Evolutionary conservation across 2,113 vertebrate species (phyloP).

Genomic region (Zeus faber): DNA sequence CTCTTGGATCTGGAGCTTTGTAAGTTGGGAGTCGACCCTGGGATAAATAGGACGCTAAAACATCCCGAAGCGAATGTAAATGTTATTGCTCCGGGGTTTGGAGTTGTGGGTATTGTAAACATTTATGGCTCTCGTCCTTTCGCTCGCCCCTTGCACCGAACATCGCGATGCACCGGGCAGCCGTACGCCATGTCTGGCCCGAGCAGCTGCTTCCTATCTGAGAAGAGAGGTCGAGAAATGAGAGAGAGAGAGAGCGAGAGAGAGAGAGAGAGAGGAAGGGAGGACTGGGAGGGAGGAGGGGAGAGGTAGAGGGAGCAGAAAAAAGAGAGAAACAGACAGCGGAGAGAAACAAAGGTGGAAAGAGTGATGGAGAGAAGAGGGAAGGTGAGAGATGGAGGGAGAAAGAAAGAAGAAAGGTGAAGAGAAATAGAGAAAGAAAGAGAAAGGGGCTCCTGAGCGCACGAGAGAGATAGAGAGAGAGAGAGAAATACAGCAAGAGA

Average conservation of each 20-base stretch:
- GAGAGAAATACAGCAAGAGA: not conserved
- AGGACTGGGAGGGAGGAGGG: conserved; percentile 27
- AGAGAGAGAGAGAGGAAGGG: not conserved
- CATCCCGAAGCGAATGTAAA: not conserved
- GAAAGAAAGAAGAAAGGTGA: not conserved
- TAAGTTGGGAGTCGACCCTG: too few relatives aligned
- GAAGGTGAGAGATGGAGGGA: not conserved
- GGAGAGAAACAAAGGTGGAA: not conserved
- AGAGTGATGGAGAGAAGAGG: not conserved
- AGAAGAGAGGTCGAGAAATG: too few relatives aligned
- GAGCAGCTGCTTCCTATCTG: conserved; percentile 41
- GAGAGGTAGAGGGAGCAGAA: conserved; percentile 21
- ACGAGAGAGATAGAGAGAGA: not conserved
- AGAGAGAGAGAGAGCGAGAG: not conserved
- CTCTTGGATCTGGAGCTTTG: too few relatives aligned
- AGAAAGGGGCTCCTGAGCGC: not conserved
- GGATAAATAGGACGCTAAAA: too few relatives aligned
- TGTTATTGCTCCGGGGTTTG: not conserved
- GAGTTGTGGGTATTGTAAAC: conserved; percentile 38
- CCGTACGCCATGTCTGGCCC: conserved; percentile 1
- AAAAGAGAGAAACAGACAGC: too few relatives aligned
- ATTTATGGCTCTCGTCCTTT: conserved; percentile 36
- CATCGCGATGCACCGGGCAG: not conserved
- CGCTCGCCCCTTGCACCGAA: conserved; percentile 6
- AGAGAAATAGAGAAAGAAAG: not conserved